A percentile compares a stretch with the other conserved stretches of the same genome.
Evolutionary conservation across 2,797 vertebrate species (phyloP).

Genomic region (Forpus xanthops): DNA sequence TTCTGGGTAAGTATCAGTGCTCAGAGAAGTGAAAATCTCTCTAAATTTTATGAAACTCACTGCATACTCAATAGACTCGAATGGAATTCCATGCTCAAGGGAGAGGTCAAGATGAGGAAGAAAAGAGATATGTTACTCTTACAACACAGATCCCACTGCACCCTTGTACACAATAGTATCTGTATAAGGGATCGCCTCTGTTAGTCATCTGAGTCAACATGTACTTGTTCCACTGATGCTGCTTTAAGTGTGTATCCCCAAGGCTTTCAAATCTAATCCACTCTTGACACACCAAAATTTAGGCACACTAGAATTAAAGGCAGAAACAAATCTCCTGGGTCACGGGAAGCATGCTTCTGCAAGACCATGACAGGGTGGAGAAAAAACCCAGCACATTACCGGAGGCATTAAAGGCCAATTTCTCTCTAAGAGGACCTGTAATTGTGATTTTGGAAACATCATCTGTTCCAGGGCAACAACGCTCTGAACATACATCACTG

Average conservation of each 20-base stretch:
- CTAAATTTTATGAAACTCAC: background rate
- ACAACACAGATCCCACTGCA: background rate
- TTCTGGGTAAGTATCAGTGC: background rate
- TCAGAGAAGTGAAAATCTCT: background rate
- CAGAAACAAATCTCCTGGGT: background rate
- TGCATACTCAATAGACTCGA: background rate
- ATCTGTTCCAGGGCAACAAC: background rate
- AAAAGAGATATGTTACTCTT: background rate
- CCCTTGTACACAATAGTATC: accelerated
- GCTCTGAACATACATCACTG: background rate
- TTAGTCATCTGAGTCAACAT: background rate
- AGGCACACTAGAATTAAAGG: background rate
- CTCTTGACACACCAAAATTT: background rate
- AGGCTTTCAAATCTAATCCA: background rate
- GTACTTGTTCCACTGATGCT: background rate
- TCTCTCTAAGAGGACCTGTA: background rate
- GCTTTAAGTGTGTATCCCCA: background rate
- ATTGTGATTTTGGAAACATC: background rate
- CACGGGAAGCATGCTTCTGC: background rate
- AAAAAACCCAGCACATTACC: background rate
- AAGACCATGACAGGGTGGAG: background rate
- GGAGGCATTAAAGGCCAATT: background rate
- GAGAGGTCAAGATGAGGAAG: background rate
- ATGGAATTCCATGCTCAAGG: background rate
- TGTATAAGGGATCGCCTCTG: background rate